Conservation (phyloP, 2,888 invertebrate genomes). For the Pardosa pseudoannulata region DNA sequence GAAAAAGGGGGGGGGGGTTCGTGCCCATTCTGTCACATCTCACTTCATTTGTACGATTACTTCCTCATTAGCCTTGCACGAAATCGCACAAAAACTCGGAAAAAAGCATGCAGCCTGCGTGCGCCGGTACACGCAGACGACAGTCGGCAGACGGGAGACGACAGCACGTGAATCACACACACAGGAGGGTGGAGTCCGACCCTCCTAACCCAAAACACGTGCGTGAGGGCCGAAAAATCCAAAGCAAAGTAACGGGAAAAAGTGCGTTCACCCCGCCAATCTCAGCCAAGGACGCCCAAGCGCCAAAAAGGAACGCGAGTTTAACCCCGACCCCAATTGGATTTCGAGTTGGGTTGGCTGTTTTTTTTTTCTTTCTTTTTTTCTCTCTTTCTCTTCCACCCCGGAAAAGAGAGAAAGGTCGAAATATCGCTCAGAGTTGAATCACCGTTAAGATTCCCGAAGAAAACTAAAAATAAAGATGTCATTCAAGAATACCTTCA, state of each 20-base stretch:
- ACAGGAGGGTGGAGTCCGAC: constrained; percentile 21
- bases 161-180: background rate
- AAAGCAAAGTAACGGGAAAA: background rate
- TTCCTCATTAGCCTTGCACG: background rate
- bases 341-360: too few species aligned
- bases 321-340: constrained; percentile 50
- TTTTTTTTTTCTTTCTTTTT: too few species aligned
- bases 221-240: background rate
- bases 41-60: background rate
- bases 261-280: constrained; percentile 51
- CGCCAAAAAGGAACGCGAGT: background rate
- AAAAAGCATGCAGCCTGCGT: background rate
- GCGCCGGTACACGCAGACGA: background rate
- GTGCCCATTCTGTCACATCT: background rate
- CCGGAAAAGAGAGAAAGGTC: constrained; percentile 42
- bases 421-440: constrained; percentile 1
- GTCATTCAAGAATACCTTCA: too few species aligned
- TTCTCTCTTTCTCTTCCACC: background rate
- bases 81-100: background rate
- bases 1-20: too few species aligned
- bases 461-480: too few species aligned
- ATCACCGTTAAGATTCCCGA: too few species aligned
- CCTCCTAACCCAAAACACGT: constrained; percentile 26
- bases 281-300: constrained; percentile 23
- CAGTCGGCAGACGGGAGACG: background rate